These are phyloP conservation scores for Brachirus orientalis DNA, from an alignment of 2,113 vertebrate genomes.

Conservation along the genomic window DNA sequence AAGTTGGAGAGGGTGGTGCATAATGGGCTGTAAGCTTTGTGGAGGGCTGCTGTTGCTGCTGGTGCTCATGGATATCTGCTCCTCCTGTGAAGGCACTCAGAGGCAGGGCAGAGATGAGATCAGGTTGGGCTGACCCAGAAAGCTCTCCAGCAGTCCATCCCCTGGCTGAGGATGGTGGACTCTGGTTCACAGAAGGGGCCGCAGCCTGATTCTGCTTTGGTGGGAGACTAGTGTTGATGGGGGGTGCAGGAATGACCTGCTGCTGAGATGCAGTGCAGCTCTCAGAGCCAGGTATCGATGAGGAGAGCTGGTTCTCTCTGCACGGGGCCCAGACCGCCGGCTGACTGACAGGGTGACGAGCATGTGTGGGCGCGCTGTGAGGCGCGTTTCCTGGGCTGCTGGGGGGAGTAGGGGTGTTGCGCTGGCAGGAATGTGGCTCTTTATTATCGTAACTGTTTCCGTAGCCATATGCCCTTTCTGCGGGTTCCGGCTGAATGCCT, in stretches of 20 bases:
- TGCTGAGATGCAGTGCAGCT: conserved; percentile 46
- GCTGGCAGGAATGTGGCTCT: conserved; percentile 70
- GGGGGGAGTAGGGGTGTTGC: conserved; percentile 43
- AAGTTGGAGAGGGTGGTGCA: conserved; percentile 33
- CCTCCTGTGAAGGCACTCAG: conserved; percentile 70
- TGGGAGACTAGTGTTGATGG: conserved; percentile 60
- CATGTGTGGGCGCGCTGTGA: conserved; percentile 47
- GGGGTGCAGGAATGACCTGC: conserved; percentile 45
- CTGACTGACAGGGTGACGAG: conserved; percentile 47
- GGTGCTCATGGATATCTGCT: conserved; percentile 57
- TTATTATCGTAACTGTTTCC: conserved; percentile 77
- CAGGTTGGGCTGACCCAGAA: conserved; percentile 34
- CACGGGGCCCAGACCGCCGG: conserved; percentile 61
- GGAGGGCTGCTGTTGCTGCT: conserved; percentile 19
- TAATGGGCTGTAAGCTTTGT: conserved; percentile 38
- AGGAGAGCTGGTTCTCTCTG: conserved; percentile 53
- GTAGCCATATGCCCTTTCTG: conserved; percentile 61
- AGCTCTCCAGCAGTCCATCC: conserved; percentile 33
- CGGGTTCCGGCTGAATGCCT: conserved; percentile 56
- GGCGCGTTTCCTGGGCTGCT: conserved; percentile 47
- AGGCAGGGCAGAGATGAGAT: conserved; percentile 58
- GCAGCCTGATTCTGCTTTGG: conserved; percentile 44
- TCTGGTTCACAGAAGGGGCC: conserved; percentile 40
- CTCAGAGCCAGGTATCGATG: conserved; percentile 32
- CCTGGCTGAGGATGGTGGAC: conserved; percentile 32